phyloP scores from a whole-genome alignment of 2,888 invertebrate species.

The Scaptomyza reducta region DNA sequence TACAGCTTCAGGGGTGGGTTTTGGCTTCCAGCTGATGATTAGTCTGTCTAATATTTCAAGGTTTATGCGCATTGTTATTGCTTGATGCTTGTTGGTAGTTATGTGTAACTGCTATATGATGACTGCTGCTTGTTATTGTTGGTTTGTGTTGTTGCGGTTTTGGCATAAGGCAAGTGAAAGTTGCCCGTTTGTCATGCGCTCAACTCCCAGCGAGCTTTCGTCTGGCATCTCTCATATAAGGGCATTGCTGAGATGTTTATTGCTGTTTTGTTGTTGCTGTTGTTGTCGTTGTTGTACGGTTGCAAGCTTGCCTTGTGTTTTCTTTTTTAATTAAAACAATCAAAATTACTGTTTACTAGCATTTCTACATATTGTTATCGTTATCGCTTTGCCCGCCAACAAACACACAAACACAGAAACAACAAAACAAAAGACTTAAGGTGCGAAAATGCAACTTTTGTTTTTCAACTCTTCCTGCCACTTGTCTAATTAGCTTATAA shows the following conservation, averaged over 20 bases:
- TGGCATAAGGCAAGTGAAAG: constrained; percentile 81
- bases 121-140: constrained; percentile 43
- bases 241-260: constrained; percentile 49
- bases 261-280: constrained; percentile 3
- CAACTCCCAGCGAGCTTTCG: constrained; percentile 56
- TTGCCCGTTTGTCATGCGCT: constrained; percentile 60
- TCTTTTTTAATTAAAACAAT: constrained; percentile 78
- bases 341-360: constrained; percentile 64
- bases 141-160: constrained; percentile 51
- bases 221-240: constrained; percentile 73
- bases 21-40: constrained; percentile 30
- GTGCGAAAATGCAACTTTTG: constrained; percentile 64
- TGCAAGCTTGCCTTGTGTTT: constrained; percentile 61
- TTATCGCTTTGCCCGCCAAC: constrained; percentile 35
- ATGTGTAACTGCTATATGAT: constrained; percentile 68
- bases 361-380: constrained; percentile 59
- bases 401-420: background rate
- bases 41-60: constrained; percentile 7
- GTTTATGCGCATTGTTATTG: constrained; percentile 53
- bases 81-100: constrained; percentile 45
- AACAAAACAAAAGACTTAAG: constrained; percentile 58
- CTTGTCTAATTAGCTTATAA: constrained; percentile 63
- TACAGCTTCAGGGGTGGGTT: background rate
- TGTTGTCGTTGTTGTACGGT: constrained; percentile 16
- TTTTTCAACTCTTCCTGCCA: constrained; percentile 59